These are phyloP conservation scores for Erynnis tages DNA, from an alignment of 2,888 invertebrate genomes.

Conservation along the genomic window DNA sequence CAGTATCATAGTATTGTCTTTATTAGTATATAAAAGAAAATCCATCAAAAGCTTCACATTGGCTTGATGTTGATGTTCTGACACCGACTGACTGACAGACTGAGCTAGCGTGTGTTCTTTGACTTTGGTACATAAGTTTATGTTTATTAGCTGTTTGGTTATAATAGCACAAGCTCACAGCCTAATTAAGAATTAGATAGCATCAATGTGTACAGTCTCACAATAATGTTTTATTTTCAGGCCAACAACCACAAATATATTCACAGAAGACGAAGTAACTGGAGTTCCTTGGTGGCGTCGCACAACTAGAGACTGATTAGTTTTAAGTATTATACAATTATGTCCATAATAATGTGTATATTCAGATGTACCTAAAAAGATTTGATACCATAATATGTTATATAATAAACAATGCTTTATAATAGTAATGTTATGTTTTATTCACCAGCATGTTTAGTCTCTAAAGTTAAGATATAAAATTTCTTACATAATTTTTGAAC, in stretches of 20 bases:
- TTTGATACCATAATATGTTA: constrained; percentile 31
- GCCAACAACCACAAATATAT: constrained; percentile 54
- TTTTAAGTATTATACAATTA: constrained; percentile 43
- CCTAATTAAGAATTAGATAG: too few relatives aligned
- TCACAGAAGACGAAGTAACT: constrained; percentile 64
- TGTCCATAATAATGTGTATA: constrained; percentile 4
- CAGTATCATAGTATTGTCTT: constrained; percentile 26
- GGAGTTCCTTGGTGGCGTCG: constrained; percentile 79
- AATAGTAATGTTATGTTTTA: background rate
- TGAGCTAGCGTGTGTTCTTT: too few relatives aligned
- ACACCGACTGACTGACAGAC: too few relatives aligned
- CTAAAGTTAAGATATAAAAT: too few relatives aligned
- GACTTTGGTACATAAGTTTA: too few relatives aligned
- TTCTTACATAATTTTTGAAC: too few relatives aligned
- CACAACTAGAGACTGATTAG: constrained; percentile 72
- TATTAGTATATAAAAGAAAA: background rate
- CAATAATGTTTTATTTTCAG: constrained; percentile 39
- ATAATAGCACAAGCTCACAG: too few relatives aligned
- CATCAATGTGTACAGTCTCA: too few relatives aligned
- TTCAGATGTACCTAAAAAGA: constrained; percentile 5
- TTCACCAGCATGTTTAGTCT: background rate
- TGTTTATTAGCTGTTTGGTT: too few relatives aligned
- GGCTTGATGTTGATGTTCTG: too few relatives aligned
- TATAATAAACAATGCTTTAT: constrained; percentile 31
- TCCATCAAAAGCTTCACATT: too few relatives aligned